These are phyloP conservation scores for Stegostoma tigrinum DNA, from an alignment of 2,113 vertebrate genomes.

Conservation along the genomic window DNA sequence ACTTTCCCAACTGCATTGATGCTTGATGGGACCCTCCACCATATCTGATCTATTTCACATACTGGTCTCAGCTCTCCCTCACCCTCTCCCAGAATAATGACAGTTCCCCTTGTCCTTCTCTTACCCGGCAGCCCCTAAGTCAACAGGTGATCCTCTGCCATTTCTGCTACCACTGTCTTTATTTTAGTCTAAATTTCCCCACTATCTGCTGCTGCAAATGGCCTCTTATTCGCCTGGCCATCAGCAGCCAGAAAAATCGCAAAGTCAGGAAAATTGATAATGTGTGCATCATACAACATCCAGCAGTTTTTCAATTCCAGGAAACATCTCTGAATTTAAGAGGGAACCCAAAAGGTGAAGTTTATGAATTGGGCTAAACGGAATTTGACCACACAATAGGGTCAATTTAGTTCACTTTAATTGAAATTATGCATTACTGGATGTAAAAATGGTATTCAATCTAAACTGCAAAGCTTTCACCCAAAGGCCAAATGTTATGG, in stretches of 20 bases:
- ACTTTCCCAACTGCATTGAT: no score
- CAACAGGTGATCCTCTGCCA: no score
- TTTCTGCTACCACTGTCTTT: no score
- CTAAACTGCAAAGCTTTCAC: background rate
- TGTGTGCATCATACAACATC: background rate
- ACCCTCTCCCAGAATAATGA: no score
- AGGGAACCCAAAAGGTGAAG: background rate
- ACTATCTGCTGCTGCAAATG: background rate
- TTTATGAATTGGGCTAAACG: background rate
- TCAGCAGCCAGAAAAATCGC: background rate
- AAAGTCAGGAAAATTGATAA: background rate
- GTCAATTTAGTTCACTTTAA: background rate
- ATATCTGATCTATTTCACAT: no score
- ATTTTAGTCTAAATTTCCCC: background rate
- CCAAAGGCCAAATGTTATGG: background rate
- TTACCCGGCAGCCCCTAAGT: no score
- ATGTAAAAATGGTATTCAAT: background rate
- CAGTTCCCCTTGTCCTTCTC: no score
- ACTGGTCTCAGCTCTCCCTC: no score
- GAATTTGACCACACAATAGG: background rate
- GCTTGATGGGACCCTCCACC: no score
- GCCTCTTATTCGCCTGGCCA: background rate
- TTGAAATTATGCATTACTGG: background rate
- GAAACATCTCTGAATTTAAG: background rate
- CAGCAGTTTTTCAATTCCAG: background rate